Base-by-base conservation (phyloP, 2,797 vertebrate species). In the Prunella strophiata region DNA sequence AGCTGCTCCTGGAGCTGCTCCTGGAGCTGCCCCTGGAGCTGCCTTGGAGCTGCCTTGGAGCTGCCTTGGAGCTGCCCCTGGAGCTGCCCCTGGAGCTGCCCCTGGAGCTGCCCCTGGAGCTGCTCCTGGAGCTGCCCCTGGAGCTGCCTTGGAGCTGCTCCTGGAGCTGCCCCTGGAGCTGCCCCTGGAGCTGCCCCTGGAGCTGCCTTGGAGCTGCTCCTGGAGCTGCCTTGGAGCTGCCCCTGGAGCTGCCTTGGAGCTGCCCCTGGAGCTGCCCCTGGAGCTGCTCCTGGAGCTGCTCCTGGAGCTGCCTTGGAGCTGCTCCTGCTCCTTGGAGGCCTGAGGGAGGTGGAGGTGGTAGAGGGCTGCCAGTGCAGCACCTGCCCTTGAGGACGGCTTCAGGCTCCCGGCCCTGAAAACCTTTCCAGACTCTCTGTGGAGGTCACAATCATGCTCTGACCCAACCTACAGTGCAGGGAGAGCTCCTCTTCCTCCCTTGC, bases 361-460 rank as follows among this genome's bases (percentile, higher is more conserved):
- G 80, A 98, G 34, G 96, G 98, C 73, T 98, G 98, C 65, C 98
- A 98, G 45, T 98, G 98, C 25, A 97, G 97, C 54, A 45, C 92
- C 8, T 97, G 67, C 40, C 91, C 97, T 3, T 3, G 80, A 76
- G 6, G 97, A 97, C 98, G 98, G 72, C 92, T 98, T 84, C 34
- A 34, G 11, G 11, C 97, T 98, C 13, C 98, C 97, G 0, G 96
- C 97, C 10, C 97, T 98, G 16, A 98, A 97, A 96, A 98, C 98
- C 2, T 98, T 98, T 93, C 96, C 97, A 10, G 34, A 98, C 82
- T 98, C 98, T 5, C 98, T 98, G 1, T 98, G 17, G 98, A 98
- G 88, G 96, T 96, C 0, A 98, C 97, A 2, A 81, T 98, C 7
- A 90, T 99, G 98, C 34, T 94, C 98, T 98, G 22, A 85, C 27